Base-by-base conservation (phyloP, 2,113 vertebrate species). In the Corydoras sp. region DNA sequence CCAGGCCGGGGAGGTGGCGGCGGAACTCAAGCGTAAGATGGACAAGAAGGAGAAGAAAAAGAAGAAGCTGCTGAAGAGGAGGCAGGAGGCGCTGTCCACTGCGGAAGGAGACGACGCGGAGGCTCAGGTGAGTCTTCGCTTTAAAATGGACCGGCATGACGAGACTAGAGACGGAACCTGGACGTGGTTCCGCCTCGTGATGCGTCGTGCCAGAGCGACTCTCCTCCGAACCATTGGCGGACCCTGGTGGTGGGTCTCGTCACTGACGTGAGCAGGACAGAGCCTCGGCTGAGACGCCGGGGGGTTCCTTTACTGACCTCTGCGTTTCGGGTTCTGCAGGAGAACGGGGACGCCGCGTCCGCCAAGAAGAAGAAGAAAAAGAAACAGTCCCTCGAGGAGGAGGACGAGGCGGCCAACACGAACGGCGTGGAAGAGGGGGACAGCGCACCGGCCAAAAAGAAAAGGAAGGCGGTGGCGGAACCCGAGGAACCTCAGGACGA, bases 31-130 rank as follows among this genome's bases (percentile, higher is more conserved):
- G 73, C 85, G 86, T 8, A 96, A 92, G 78, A 64, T 91, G 51
- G 92, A 92, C 4, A 96, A 98, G 79, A 94, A 90, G 10, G 94
- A 96, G 68, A 95, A 93, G 83, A 98, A 95, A 64, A 92, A 79
- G 31, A 89, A 80, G 67, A 97, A 94, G 82, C 81, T 89, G 0
- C 92, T 94, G 65, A 93, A 93, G 85, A 87, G 77, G 55, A 86
- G 85, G 3, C 75, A 90, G 60, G 89, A 92, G 56, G 90, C 90
- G 0, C 53, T 90, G 11, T 87, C 82, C 0, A 78, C 81, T 62
- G 82, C 81, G 0, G 87, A 80, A 68, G 83, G 73, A 0, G 73
- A 83, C 3, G 87, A 68, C 0, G 83, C 76, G 10, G 82, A 87
- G 5, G 65, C 59, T 3, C 49, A 71, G 0, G 7, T 0, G n/a